These are phyloP conservation scores for Bombus confusus DNA, from an alignment of 1,140 invertebrate species.

Conservation along the genomic window DNA sequence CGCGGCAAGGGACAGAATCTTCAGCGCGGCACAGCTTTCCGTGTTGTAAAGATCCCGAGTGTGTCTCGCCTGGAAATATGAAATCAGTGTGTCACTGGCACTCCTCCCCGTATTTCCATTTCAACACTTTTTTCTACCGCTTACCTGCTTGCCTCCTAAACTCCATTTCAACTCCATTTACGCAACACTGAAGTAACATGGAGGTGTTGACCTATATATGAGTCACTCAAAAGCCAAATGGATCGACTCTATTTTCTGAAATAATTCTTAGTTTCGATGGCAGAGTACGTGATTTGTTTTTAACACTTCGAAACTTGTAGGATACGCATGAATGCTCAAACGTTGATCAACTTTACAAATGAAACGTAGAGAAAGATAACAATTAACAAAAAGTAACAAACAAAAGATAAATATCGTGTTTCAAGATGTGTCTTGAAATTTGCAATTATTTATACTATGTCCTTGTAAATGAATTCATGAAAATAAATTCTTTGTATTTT, in stretches of 20 bases:
- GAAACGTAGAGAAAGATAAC: too few relatives aligned
- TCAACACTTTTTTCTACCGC: constrained; percentile 22
- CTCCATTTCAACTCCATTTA: not conserved
- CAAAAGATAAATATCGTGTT: too few relatives aligned
- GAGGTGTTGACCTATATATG: not conserved
- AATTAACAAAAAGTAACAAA: too few relatives aligned
- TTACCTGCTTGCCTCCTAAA: not conserved
- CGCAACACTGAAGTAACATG: not conserved
- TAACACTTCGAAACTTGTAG: too few relatives aligned
- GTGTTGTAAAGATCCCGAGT: constrained; percentile 38
- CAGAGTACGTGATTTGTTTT: too few relatives aligned
- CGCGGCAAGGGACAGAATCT: not conserved
- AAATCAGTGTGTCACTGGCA: constrained; percentile 52
- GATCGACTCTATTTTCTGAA: not conserved
- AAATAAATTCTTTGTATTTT: too few relatives aligned
- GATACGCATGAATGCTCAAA: too few relatives aligned
- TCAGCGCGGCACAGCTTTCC: constrained; percentile 1
- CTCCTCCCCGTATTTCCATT: constrained; percentile 49
- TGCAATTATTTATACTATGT: too few relatives aligned
- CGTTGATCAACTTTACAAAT: too few relatives aligned
- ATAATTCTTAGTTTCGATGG: not conserved
- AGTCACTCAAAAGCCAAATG: not conserved
- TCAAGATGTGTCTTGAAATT: too few relatives aligned
- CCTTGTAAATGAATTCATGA: too few relatives aligned
- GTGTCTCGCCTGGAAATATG: constrained; percentile 41